Percentiles rank a stretch among this genome's conserved stretches.
These are phyloP conservation scores for Xestoiulus laeticollis DNA, from an alignment of 2,888 invertebrate genomes.

Conservation along the genomic window DNA sequence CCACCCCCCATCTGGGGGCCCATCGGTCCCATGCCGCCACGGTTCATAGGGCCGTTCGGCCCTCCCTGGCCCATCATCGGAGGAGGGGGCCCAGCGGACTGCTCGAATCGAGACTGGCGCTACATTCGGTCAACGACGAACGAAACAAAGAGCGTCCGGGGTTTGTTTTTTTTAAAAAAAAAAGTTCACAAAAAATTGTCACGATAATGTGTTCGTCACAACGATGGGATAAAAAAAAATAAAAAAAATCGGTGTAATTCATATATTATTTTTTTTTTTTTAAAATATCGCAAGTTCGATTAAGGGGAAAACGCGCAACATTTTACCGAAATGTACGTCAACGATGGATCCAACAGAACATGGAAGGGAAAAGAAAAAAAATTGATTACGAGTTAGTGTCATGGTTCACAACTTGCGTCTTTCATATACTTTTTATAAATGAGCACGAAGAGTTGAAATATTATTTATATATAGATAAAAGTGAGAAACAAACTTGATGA, in stretches of 20 bases:
- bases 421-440: no score
- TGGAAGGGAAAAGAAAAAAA: conserved; percentile 50
- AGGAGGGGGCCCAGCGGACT: conserved; percentile 42
- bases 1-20: conserved; percentile 53
- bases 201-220: no score
- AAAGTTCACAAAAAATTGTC: background rate
- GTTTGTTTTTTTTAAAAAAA: no score
- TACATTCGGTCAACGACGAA: background rate
- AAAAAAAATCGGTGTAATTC: no score
- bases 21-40: conserved; percentile 49
- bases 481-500: no score
- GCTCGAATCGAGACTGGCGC: conserved; percentile 56
- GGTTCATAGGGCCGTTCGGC: conserved; percentile 46
- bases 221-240: background rate
- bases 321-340: conserved; percentile 8
- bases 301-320: background rate
- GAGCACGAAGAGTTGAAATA: background rate
- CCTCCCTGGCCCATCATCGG: conserved; percentile 50
- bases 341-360: conserved; percentile 36
- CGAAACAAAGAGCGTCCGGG: no score
- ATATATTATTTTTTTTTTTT: no score
- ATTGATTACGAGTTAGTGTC: conserved; percentile 46
- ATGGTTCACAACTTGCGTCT: background rate
- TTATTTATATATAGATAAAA: background rate
- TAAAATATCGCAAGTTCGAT: no score